Evolutionary conservation across 2,797 vertebrate genomes (phyloP).

Genomic region (Miopithecus talapoin): DNA sequence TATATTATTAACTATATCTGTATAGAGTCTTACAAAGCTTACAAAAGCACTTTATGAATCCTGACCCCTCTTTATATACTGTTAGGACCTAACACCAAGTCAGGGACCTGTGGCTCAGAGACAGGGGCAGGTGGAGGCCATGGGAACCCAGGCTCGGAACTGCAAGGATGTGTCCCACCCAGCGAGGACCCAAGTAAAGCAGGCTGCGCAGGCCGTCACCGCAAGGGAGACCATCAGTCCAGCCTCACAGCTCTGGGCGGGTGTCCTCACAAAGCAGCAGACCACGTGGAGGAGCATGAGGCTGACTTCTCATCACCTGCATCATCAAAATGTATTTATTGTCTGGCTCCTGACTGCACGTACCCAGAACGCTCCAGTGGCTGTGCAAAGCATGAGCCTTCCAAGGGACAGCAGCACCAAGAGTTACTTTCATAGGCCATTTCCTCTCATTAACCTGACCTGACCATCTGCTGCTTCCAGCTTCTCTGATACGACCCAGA

Average conservation of each 20-base stretch:
- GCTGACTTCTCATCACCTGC: background rate
- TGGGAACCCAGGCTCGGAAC: background rate
- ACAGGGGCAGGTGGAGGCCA: background rate
- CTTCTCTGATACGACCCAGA: background rate
- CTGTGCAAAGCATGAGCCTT: background rate
- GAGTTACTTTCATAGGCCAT: background rate
- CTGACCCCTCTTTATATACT: background rate
- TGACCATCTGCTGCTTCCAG: background rate
- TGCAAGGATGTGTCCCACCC: background rate
- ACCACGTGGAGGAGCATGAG: accelerated
- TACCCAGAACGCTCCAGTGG: background rate
- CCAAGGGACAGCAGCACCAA: background rate
- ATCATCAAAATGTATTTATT: background rate
- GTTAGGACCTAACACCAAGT: background rate
- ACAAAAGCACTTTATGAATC: background rate
- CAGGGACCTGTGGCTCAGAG: background rate
- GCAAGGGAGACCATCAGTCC: background rate
- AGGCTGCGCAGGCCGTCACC: background rate
- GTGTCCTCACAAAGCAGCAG: background rate
- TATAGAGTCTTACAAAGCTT: background rate
- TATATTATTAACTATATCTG: background rate
- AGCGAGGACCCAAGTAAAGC: background rate
- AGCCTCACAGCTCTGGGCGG: background rate
- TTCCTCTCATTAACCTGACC: background rate
- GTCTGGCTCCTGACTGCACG: background rate